phyloP scores from a whole-genome alignment of 2,888 invertebrate genomes.

The Drosophila aldrichi region DNA sequence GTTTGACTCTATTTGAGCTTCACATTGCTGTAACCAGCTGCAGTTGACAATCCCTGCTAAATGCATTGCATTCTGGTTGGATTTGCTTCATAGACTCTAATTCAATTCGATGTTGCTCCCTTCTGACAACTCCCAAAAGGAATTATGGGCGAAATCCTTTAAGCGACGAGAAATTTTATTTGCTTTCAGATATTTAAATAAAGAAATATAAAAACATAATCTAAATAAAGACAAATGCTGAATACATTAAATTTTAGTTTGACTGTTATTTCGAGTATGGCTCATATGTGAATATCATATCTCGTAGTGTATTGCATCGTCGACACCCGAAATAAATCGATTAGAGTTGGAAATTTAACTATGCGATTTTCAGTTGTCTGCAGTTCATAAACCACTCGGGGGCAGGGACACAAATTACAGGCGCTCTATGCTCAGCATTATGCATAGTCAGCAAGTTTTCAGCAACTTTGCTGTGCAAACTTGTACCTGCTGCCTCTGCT shows the following conservation, averaged over 20 bases:
- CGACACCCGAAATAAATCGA: neutral
- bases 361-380: conserved; percentile 31
- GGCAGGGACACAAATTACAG: conserved; percentile 30
- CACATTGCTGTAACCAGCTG: no score
- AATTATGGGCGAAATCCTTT: neutral
- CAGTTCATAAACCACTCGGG: conserved; percentile 45
- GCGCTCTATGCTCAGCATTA: conserved; percentile 20
- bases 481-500: conserved; percentile 3
- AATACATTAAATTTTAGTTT: no score
- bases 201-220: no score
- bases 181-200: neutral
- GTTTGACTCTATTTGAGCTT: neutral
- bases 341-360: conserved; percentile 26
- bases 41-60: neutral
- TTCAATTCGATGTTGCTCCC: neutral
- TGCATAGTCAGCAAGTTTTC: conserved; percentile 52
- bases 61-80: neutral
- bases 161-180: neutral
- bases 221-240: no score
- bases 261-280: no score
- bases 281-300: no score
- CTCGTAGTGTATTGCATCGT: neutral
- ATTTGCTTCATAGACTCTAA: neutral
- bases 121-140: neutral
- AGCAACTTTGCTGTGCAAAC: conserved; percentile 49